These are phyloP conservation scores for Troides aeacus DNA, from an alignment of 2,888 invertebrate species.

Conservation along the genomic window DNA sequence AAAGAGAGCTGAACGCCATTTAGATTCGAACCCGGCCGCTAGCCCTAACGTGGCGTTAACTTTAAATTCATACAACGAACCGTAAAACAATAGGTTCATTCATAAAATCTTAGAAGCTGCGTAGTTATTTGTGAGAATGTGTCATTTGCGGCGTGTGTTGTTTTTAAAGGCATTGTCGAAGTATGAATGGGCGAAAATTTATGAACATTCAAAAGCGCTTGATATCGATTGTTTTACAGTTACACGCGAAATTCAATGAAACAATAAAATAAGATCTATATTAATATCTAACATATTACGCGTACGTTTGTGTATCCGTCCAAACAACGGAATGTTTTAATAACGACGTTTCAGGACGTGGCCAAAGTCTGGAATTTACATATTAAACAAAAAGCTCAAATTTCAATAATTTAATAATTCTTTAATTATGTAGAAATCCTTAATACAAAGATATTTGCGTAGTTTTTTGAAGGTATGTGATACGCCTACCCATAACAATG, in stretches of 20 bases:
- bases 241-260: not conserved
- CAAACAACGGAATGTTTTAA: not conserved
- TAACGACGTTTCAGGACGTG: too few relatives aligned
- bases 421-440: too few relatives aligned
- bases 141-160: slow-evolving; percentile 9
- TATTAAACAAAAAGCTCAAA: too few relatives aligned
- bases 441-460: too few relatives aligned
- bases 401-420: too few relatives aligned
- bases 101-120: slow-evolving; percentile 47
- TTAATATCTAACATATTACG: not conserved
- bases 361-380: too few relatives aligned
- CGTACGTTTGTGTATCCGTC: not conserved
- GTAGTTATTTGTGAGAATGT: slow-evolving; percentile 29
- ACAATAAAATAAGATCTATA: not conserved
- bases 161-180: slow-evolving; percentile 8
- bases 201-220: not conserved
- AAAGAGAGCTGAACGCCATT: not conserved
- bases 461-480: too few relatives aligned
- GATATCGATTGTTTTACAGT: not conserved
- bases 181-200: slow-evolving; percentile 15
- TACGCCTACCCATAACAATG: too few relatives aligned
- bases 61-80: slow-evolving; percentile 34
- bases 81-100: slow-evolving; percentile 56
- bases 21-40: slow-evolving; percentile 10
- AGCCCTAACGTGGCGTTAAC: slow-evolving; percentile 26